These are phyloP conservation scores for Fundulus diaphanus DNA, from an alignment of 2,797 vertebrate species.

Conservation along the genomic window DNA sequence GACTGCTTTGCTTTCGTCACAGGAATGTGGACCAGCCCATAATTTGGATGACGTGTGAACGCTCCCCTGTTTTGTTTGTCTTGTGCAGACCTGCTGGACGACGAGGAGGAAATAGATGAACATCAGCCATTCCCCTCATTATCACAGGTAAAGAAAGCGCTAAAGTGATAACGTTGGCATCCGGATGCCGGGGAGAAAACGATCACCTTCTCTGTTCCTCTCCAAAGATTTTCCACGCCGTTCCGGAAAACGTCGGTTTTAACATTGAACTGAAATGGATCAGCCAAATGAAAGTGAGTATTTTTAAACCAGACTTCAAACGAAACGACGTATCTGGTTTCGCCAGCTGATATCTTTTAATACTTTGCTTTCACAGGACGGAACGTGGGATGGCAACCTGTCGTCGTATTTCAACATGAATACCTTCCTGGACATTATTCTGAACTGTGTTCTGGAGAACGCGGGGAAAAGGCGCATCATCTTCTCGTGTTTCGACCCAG, in stretches of 20 bases:
- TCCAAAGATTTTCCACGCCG: constrained; percentile 89
- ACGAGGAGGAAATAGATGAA: constrained; percentile 91
- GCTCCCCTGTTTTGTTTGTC: background rate
- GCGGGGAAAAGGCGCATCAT: constrained; percentile 90
- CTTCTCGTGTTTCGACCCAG: constrained; percentile 97
- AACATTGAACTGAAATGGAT: constrained; percentile 99
- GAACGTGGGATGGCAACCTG: constrained; percentile 93
- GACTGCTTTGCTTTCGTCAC: background rate
- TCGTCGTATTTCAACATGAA: constrained; percentile 98
- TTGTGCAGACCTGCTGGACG: constrained; percentile 82
- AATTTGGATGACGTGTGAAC: background rate
- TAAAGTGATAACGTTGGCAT: background rate
- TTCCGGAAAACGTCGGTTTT: constrained; percentile 93
- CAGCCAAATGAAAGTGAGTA: constrained; percentile 88
- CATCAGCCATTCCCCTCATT: constrained; percentile 96
- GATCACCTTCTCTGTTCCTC: background rate
- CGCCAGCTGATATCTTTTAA: background rate
- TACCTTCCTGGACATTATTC: constrained; percentile 89
- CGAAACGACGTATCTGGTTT: background rate
- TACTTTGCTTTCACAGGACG: constrained; percentile 81
- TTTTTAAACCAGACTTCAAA: background rate
- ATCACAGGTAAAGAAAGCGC: constrained; percentile 81
- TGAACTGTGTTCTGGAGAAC: constrained; percentile 90
- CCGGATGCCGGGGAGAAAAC: background rate
- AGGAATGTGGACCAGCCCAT: background rate